Evolutionary conservation across 2,888 invertebrate genomes (phyloP), one percentile per base, ranked within the genome.

Genomic region (Oscheius sp.): DNA sequence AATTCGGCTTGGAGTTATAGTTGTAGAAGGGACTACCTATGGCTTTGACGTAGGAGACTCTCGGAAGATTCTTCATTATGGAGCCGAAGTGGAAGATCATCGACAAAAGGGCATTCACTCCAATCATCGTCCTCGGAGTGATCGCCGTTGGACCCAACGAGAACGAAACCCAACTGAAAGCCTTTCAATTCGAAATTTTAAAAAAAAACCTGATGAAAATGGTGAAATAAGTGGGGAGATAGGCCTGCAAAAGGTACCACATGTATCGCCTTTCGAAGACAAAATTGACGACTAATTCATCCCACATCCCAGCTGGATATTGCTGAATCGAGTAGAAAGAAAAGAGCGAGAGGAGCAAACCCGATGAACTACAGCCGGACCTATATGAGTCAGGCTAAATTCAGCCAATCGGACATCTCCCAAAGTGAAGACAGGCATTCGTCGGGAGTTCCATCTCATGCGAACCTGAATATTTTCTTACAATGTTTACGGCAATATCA

Each of bases 81-180:
- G 73, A 76, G 1, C 80, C 80, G 33, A 80, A 80, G 58, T 78
- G 78, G 55, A 81, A 78, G 20, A 81, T 79, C 79, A 81, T 78
- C 8, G 81, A 79, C 4, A 81, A 73, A n/a, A 81, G 55, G 0
- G 81, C 75, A 50, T 81, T 81, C 33, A 81, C 81, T 3, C 81
- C 81, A 12, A 81, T 73, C 79, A 80, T 80, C 2, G 81, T 81
- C n/a, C 81, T 55, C 12, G 81, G 79, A 5, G 81, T 77, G 53
- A 81, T 77, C 3, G 79, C 77, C 48, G 75, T 74, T 4, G 78
- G 75, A 4, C 81, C 81, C n/a, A 81, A 70, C 1, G 78, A 71
- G 64, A 81, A 81, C 5, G 79, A 74, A 25, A 81, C 72, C 81
- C 81, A 81, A 42, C 78, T 78, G 48, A 64, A 64, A 65, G 5